These are phyloP conservation scores for Drosophila baimaii DNA, from an alignment of 1,140 invertebrate species.

Conservation along the genomic window DNA sequence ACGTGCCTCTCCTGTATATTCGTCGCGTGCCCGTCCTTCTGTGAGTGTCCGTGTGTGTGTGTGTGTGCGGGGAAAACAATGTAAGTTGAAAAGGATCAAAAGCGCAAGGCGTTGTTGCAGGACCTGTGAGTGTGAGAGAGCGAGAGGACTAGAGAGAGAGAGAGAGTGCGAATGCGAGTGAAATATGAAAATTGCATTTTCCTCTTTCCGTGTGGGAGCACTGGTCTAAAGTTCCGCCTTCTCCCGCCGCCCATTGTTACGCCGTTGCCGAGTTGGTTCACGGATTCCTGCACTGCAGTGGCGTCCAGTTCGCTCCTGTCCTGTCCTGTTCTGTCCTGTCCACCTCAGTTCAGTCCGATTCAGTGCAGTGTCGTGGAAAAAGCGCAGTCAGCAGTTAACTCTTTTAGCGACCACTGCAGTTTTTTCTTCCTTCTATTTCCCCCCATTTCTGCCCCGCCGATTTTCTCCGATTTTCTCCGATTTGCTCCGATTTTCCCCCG, in stretches of 20 bases:
- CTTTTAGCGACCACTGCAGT: slow-evolving; percentile 55
- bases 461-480: slow-evolving; percentile 18
- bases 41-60: slow-evolving; percentile 26
- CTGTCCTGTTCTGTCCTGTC: slow-evolving; percentile 18
- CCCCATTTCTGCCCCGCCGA: not conserved
- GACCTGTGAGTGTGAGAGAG: slow-evolving; percentile 18
- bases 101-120: slow-evolving; percentile 63
- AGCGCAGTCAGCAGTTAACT: slow-evolving; percentile 69
- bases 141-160: slow-evolving; percentile 1
- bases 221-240: slow-evolving; percentile 44
- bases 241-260: slow-evolving; percentile 14
- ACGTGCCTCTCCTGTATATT: slow-evolving; percentile 36
- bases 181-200: slow-evolving; percentile 80
- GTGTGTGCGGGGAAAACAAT: slow-evolving; percentile 53
- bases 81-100: slow-evolving; percentile 63
- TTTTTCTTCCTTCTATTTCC: slow-evolving; percentile 1
- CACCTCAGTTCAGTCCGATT: slow-evolving; percentile 6
- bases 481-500: slow-evolving; percentile 11
- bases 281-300: slow-evolving; percentile 31
- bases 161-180: slow-evolving; percentile 22
- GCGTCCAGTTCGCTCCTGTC: slow-evolving; percentile 13
- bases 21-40: slow-evolving; percentile 21
- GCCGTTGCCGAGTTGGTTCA: slow-evolving; percentile 13
- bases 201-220: slow-evolving; percentile 55
- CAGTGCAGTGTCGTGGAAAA: slow-evolving; percentile 7